These are phyloP conservation scores for Chanos chanos DNA, from an alignment of 2,797 vertebrate species.

Conservation along the genomic window DNA sequence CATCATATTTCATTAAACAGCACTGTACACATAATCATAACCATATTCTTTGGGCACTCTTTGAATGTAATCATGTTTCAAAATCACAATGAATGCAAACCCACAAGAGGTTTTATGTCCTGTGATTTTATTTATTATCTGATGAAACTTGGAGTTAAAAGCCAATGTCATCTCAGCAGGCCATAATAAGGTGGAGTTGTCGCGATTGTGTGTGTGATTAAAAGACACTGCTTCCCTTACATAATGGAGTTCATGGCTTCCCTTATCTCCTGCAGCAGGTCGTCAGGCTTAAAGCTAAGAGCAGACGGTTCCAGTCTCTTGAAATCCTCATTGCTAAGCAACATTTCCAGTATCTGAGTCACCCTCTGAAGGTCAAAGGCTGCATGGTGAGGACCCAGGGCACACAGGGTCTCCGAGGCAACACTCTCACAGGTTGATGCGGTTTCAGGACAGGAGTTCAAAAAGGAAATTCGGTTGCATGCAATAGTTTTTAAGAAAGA, in stretches of 20 bases:
- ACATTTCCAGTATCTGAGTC: conserved; percentile 77
- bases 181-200: too few relatives aligned
- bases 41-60: too few relatives aligned
- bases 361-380: conserved; percentile 86
- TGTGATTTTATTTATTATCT: too few relatives aligned
- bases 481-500: conserved; percentile 85
- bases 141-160: too few relatives aligned
- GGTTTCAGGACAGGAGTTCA: conserved; percentile 65
- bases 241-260: conserved; percentile 71
- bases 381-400: conserved; percentile 80
- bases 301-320: conserved; percentile 70
- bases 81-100: too few relatives aligned
- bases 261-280: conserved; percentile 72
- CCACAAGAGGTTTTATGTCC: too few relatives aligned
- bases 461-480: conserved; percentile 75
- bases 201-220: too few relatives aligned
- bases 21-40: too few relatives aligned
- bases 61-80: too few relatives aligned
- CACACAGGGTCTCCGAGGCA: conserved; percentile 60
- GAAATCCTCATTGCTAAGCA: conserved; percentile 87
- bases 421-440: conserved; percentile 53
- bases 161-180: too few relatives aligned
- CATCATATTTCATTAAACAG: too few relatives aligned
- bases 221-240: too few relatives aligned
- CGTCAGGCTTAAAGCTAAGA: conserved; percentile 68